Percentiles rank a stretch among this genome's conserved stretches.
Conservation (phyloP, 2,113 vertebrate genomes). For the Manacus vitellinus region DNA sequence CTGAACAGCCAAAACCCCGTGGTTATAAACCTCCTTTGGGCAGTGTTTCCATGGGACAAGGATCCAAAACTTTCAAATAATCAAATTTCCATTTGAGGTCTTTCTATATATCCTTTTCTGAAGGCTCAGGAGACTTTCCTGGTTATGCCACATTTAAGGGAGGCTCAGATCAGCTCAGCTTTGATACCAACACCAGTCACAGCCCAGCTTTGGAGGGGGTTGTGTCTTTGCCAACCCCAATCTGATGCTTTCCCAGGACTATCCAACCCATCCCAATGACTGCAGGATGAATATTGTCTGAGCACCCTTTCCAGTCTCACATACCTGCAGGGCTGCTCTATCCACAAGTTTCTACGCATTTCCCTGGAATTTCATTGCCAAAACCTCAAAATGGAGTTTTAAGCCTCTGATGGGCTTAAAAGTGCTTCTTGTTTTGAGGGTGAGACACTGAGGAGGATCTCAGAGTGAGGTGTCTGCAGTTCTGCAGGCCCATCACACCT, state of each 20-base stretch:
- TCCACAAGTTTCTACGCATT: neutral
- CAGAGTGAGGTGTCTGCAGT: neutral
- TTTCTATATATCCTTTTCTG: neutral
- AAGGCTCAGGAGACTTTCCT: no score
- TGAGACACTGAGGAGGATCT: neutral
- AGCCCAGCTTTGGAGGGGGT: neutral
- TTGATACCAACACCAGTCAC: neutral
- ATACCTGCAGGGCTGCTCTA: neutral
- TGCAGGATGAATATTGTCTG: neutral
- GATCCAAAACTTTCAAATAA: neutral
- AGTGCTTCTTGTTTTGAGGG: neutral
- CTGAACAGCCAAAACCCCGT: neutral
- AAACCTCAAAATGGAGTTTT: neutral
- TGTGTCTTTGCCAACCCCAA: neutral
- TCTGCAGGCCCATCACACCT: constrained; percentile 5
- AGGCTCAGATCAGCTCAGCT: neutral
- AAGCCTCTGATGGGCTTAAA: neutral
- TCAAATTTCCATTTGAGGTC: accelerated
- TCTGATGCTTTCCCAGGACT: neutral
- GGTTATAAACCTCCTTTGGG: neutral
- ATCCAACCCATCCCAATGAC: neutral
- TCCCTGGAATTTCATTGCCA: neutral
- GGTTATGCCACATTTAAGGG: neutral
- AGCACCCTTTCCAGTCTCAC: neutral
- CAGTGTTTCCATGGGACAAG: neutral